Percentiles rank a stretch among this genome's conserved stretches.
phyloP scores from a whole-genome alignment of 64 coral and sea anemone species.

The Acropora tenuis region DNA sequence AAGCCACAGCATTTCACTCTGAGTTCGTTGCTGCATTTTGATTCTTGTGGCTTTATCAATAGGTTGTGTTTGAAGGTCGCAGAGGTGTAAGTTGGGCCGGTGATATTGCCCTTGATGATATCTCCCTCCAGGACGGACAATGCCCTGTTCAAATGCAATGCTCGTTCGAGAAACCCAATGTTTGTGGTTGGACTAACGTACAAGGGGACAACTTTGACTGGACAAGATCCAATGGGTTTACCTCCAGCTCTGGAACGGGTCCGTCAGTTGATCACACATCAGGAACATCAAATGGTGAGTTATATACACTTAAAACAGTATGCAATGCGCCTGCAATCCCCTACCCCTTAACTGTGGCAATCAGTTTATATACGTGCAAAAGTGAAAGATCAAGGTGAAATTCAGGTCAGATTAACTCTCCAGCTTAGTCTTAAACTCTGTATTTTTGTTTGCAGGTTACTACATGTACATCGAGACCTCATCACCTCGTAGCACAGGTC shows the following conservation, averaged over 20 bases:
- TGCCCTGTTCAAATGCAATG: constrained; percentile 82
- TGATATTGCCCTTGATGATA: constrained; percentile 91
- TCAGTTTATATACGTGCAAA: too few relatives aligned
- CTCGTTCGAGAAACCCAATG: constrained; percentile 78
- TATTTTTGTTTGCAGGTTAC: constrained; percentile 53
- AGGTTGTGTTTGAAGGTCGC: constrained; percentile 94
- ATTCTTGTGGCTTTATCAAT: neutral
- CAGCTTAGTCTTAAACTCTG: neutral
- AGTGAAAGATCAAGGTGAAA: too few relatives aligned
- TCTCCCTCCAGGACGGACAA: constrained; percentile 77
- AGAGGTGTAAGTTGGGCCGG: constrained; percentile 83
- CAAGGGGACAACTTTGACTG: constrained; percentile 98
- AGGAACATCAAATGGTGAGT: constrained; percentile 71
- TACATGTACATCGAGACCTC: constrained; percentile 98
- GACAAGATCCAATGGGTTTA: constrained; percentile 83
- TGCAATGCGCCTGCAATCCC: too few relatives aligned
- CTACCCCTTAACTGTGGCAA: too few relatives aligned
- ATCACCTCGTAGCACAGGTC: constrained; percentile 84
- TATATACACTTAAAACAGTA: neutral
- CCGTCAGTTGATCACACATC: constrained; percentile 88
- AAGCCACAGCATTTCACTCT: too few relatives aligned
- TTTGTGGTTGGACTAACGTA: constrained; percentile 89
- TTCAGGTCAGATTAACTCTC: neutral
- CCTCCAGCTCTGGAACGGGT: constrained; percentile 83
- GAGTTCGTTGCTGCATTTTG: neutral